A percentile compares a stretch with the other conserved stretches of the same genome.
Conservation (phyloP, 2,113 vertebrate genomes). For the Microtus richardsoni region DNA sequence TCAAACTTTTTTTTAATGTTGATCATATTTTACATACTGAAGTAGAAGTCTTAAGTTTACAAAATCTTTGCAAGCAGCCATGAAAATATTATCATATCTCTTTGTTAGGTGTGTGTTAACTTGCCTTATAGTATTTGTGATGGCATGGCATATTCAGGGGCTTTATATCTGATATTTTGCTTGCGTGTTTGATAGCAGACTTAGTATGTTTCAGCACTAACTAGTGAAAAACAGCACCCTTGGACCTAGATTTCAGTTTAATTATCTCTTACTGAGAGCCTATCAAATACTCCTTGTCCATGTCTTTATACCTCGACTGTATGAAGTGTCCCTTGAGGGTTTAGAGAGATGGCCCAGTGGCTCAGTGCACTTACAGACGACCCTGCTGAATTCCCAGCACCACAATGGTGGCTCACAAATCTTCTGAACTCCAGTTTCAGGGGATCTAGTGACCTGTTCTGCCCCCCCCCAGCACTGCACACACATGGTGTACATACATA, state of each 20-base stretch:
- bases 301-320: background rate
- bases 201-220: background rate
- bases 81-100: background rate
- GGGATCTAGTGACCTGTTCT: background rate
- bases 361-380: background rate
- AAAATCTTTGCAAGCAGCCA: background rate
- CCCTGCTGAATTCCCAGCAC: background rate
- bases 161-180: constrained; percentile 13
- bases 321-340: background rate
- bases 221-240: background rate
- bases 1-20: background rate
- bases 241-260: background rate
- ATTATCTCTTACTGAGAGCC: background rate
- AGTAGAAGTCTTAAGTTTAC: constrained; percentile 21
- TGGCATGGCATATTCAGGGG: background rate
- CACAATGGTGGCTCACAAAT: background rate
- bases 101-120: background rate
- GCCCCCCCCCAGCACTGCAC: background rate
- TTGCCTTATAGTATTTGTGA: background rate
- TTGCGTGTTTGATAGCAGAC: background rate
- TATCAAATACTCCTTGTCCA: background rate
- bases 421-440: background rate
- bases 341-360: background rate
- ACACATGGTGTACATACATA: background rate
- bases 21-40: background rate